Base-by-base conservation (phyloP, 2,113 vertebrate genomes). In the Chaetops frenatus region DNA sequence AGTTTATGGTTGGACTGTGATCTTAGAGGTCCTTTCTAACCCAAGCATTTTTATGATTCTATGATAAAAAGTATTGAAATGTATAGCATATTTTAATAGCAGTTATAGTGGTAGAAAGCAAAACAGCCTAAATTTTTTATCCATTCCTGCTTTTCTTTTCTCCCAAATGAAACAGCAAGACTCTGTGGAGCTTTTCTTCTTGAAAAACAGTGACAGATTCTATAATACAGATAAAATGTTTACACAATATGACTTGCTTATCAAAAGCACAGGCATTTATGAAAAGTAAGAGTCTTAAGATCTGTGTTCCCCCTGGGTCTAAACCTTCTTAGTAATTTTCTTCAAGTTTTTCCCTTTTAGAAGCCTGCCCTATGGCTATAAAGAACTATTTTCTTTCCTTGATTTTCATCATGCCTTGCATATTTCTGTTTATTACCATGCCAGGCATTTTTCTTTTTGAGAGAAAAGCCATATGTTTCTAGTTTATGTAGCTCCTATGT, bases 141-240 rank as follows among this genome's bases (percentile, higher is more conserved):
- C 21, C 12, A 4, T 38, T 23, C 4, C 44, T 86, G 9, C 29
- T 80, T 79, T 92, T 86, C 8, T 74, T 81, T 94, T 35, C 53
- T 77, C 24, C 29, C 36, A 73, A 33, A 53, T 77, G 60, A 83
- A 91, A 89, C 69, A 81, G 8, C 4, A 74, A 48, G 56, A 65
- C 4, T 12, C 24, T 25, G 14, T 51, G 74, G 18, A 86, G 58
- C 6, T 86, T 86, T 95, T 79, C 22, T 60, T 35, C 58, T 87
- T 81, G 78, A 82, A 81, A 90, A 91, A 50, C 29, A 79, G 50
- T 88, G 58, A 67, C 88, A 91, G 53, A 58, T 86, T 94, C 23
- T 79, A 22, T 95, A 94, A 90, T 40, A 74, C 33, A 90, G 76
- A 88, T 94, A 87, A 97, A 93, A 91, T 88, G 53, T 95, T 96